A percentile compares a stretch with the other conserved stretches of the same genome.
Conservation (phyloP, 2,113 vertebrate genomes). For the Varanus komodoensis region DNA sequence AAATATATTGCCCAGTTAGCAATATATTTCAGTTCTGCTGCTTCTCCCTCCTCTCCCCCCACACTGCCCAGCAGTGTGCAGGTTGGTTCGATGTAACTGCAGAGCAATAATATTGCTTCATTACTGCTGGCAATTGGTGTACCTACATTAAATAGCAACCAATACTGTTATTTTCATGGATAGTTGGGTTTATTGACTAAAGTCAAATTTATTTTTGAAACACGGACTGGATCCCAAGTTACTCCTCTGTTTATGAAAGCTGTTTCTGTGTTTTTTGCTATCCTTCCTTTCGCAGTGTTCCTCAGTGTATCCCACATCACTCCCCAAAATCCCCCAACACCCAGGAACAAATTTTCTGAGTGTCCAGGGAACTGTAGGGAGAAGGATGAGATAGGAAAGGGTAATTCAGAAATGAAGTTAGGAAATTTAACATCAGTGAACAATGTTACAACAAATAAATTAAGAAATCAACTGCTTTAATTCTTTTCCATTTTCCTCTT, state of each 20-base stretch:
- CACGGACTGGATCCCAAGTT: neutral
- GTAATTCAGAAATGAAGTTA: neutral
- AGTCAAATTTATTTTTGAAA: conserved; percentile 39
- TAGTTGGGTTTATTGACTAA: neutral
- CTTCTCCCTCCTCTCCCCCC: neutral
- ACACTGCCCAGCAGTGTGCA: neutral
- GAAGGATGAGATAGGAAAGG: neutral
- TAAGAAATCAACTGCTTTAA: conserved; percentile 58
- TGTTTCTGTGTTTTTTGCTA: neutral
- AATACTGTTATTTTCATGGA: neutral
- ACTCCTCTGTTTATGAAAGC: neutral
- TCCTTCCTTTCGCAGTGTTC: neutral
- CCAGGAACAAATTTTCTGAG: neutral
- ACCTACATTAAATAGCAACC: neutral
- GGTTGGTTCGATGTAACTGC: neutral
- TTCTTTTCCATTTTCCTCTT: conserved; percentile 58
- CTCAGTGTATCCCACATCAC: neutral
- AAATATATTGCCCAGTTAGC: conserved; percentile 39
- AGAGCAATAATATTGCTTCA: no score
- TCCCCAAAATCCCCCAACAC: neutral
- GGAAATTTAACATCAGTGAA: conserved; percentile 39
- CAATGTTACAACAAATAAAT: conserved; percentile 49
- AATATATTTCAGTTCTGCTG: neutral
- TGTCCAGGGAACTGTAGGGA: neutral
- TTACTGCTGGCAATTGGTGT: neutral